Conservation (phyloP, 2,888 invertebrate genomes). For the Leucophenga montana region DNA sequence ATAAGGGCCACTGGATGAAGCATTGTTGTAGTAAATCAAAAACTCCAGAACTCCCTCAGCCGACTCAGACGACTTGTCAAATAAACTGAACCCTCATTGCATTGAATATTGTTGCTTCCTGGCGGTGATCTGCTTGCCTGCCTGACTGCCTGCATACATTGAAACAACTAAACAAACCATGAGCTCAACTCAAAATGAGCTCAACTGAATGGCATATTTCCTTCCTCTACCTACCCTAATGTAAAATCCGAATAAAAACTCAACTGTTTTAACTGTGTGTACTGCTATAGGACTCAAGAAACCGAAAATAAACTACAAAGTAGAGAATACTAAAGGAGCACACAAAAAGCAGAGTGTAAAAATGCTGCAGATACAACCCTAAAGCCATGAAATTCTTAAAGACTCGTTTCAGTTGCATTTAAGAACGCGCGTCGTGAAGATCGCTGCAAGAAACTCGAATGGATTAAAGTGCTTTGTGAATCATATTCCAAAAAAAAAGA, state of each 20-base stretch:
- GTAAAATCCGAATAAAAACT: constrained; percentile 3
- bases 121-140: constrained; percentile 1
- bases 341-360: background rate
- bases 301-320: background rate
- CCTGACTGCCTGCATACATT: background rate
- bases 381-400: constrained; percentile 18
- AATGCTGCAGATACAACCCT: background rate
- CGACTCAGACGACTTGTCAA: background rate
- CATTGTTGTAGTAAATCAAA: no score
- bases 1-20: no score
- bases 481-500: background rate
- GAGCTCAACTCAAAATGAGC: constrained; percentile 31
- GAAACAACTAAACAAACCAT: background rate
- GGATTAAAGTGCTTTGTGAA: background rate
- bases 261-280: no score
- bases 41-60: no score
- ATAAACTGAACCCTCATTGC: constrained; percentile 12
- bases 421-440: background rate
- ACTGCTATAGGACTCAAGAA: background rate
- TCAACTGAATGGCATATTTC: constrained; percentile 3
- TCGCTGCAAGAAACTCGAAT: background rate
- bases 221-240: constrained; percentile 23
- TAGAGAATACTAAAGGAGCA: background rate
- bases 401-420: constrained; percentile 28
- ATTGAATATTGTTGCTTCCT: constrained; percentile 17